Conservation (phyloP, 2,888 invertebrate species). For the Polia nebulosa region DNA sequence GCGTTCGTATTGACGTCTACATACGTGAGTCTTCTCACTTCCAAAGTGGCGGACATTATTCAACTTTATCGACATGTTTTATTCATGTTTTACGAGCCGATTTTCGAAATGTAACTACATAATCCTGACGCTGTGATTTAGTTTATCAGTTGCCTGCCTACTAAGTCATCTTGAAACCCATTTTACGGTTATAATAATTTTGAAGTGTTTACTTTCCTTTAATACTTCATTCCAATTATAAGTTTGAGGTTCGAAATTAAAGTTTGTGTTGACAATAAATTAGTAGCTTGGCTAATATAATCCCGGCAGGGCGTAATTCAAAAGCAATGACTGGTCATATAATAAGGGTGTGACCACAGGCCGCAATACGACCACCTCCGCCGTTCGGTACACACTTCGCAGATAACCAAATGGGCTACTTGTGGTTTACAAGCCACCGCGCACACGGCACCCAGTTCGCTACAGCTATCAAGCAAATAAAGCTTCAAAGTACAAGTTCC, state of each 20-base stretch:
- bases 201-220: constrained; percentile 43
- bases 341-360: constrained; percentile 64
- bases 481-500: constrained; percentile 48
- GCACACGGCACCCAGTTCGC: constrained; percentile 32
- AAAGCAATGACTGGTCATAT: constrained; percentile 56
- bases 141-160: constrained; percentile 28
- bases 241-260: constrained; percentile 50
- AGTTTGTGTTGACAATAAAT: constrained; percentile 60
- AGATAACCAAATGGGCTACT: constrained; percentile 68
- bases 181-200: constrained; percentile 34
- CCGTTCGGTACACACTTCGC: constrained; percentile 61
- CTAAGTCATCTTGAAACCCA: constrained; percentile 31
- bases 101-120: constrained; percentile 49
- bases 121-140: constrained; percentile 37
- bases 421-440: constrained; percentile 65
- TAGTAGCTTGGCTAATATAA: constrained; percentile 37
- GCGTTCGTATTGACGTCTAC: constrained; percentile 79
- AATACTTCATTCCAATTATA: constrained; percentile 40
- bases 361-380: constrained; percentile 63
- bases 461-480: constrained; percentile 53
- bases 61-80: constrained; percentile 65
- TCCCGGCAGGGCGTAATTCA: constrained; percentile 42
- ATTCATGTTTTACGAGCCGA: constrained; percentile 54
- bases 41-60: constrained; percentile 61
- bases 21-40: constrained; percentile 60